A percentile compares a stretch with the other conserved stretches of the same genome.
Evolutionary conservation across 2,797 vertebrate species (phyloP).

Genomic region (Anguilla pacifica): DNA sequence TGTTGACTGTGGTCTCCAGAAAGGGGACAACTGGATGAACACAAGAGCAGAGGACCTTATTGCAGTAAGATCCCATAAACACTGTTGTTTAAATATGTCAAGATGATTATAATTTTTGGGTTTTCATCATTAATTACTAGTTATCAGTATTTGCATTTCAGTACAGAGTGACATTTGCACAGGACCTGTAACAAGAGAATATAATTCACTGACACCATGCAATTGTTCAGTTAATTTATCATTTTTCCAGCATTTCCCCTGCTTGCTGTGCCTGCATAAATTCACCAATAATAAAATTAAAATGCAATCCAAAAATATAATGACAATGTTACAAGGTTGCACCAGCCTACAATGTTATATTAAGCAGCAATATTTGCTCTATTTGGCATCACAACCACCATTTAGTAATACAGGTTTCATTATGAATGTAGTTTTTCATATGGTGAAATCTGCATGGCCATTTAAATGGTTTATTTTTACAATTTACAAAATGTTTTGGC

Average conservation of each 20-base stretch:
- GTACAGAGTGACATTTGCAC: background rate
- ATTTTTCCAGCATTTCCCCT: background rate
- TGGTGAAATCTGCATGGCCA: background rate
- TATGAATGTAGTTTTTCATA: background rate
- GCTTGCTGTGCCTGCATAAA: slow-evolving; percentile 3
- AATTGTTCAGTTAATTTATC: background rate
- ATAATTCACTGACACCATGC: background rate
- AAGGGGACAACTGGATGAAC: background rate
- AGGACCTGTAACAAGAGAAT: background rate
- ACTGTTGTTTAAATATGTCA: background rate
- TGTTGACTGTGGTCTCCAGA: background rate
- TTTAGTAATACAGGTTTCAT: background rate
- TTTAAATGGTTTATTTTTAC: background rate
- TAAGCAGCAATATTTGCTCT: background rate
- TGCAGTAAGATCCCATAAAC: background rate
- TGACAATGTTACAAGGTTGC: background rate
- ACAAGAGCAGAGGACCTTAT: background rate
- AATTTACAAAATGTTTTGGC: background rate
- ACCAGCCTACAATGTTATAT: background rate
- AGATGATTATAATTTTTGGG: background rate
- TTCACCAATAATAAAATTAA: slow-evolving; percentile 14
- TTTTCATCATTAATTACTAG: background rate
- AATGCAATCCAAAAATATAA: background rate
- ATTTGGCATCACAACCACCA: background rate
- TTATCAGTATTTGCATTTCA: background rate